These are phyloP conservation scores for Cataglyphis albicans DNA, from an alignment of 2,888 invertebrate species.

Conservation along the genomic window DNA sequence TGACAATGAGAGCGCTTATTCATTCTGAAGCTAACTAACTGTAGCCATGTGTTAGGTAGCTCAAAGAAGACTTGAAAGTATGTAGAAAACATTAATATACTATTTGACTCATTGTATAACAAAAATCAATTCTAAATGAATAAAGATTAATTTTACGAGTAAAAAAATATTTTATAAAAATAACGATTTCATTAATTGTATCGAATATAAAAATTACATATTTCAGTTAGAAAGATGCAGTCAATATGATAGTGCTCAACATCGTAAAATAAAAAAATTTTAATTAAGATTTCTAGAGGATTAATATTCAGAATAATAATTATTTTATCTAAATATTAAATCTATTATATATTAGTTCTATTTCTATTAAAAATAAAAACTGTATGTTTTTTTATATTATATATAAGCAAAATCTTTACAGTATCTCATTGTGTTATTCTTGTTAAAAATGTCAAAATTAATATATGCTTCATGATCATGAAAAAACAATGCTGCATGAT, in stretches of 20 bases:
- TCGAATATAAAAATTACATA: not conserved
- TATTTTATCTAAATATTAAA: not conserved
- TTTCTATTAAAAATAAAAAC: constrained; percentile 7
- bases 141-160: not conserved
- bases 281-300: not conserved
- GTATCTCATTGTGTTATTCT: not conserved
- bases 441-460: not conserved
- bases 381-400: not conserved
- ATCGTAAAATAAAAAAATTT: too few species aligned
- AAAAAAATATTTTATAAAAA: not conserved
- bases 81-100: constrained; percentile 48
- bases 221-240: not conserved
- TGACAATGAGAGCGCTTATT: constrained; percentile 6
- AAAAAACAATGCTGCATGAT: not conserved
- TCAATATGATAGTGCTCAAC: too few species aligned
- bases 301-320: not conserved
- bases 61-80: constrained; percentile 62
- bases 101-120: constrained; percentile 16
- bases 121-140: constrained; percentile 18
- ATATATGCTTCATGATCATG: not conserved
- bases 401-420: not conserved
- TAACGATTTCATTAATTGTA: not conserved
- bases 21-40: constrained; percentile 16
- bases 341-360: too few species aligned
- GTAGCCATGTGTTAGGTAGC: constrained; percentile 20